A percentile compares a stretch with the other conserved stretches of the same genome.
These are phyloP conservation scores for Solen grandis DNA, from an alignment of 1,140 invertebrate species.

Conservation along the genomic window DNA sequence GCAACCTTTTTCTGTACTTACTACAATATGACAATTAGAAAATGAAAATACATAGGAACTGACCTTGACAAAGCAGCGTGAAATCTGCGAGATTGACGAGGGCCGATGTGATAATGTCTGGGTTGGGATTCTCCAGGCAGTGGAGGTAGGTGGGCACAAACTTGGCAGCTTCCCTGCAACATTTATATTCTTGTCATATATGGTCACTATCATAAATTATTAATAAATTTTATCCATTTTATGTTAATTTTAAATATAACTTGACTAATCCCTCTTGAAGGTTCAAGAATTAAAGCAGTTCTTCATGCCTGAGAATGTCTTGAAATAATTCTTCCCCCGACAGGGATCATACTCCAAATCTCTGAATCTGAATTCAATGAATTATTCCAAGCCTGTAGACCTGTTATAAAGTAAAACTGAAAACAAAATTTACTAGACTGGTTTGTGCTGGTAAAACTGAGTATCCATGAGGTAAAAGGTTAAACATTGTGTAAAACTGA, in stretches of 20 bases:
- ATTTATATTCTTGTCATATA: background rate
- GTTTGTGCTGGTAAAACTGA: too few species aligned
- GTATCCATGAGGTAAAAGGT: too few species aligned
- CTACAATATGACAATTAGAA: too few species aligned
- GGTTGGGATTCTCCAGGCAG: slow-evolving; percentile 89
- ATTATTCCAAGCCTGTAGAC: background rate
- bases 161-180: slow-evolving; percentile 77
- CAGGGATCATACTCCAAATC: background rate
- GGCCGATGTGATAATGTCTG: slow-evolving; percentile 89
- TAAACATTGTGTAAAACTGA: too few species aligned
- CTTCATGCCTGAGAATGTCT: too few species aligned
- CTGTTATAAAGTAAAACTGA: background rate
- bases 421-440: background rate
- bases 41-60: too few species aligned
- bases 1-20: too few species aligned
- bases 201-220: too few species aligned
- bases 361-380: background rate
- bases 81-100: slow-evolving; percentile 92
- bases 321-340: too few species aligned
- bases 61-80: slow-evolving; percentile 89
- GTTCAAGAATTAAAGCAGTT: too few species aligned
- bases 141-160: slow-evolving; percentile 89
- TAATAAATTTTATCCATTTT: too few species aligned
- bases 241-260: background rate
- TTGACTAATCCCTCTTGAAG: too few species aligned